These are phyloP conservation scores for Urocolius indicus DNA, from an alignment of 2,113 vertebrate genomes.

Conservation along the genomic window DNA sequence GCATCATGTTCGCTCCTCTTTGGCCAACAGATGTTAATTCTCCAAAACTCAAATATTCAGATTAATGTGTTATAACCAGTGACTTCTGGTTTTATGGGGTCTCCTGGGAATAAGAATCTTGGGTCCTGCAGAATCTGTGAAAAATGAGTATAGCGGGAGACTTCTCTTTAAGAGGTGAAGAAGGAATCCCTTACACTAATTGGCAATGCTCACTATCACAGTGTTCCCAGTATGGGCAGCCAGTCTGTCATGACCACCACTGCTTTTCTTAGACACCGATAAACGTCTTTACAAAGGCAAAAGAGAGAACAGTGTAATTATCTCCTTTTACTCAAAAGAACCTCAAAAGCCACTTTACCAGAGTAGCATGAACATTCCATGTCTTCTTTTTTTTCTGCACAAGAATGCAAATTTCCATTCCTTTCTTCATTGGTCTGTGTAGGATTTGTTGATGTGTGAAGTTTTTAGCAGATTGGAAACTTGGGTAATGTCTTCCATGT, in stretches of 20 bases:
- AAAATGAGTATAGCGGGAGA: background rate
- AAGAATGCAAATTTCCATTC: background rate
- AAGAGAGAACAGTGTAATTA: background rate
- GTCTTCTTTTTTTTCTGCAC: background rate
- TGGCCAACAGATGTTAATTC: background rate
- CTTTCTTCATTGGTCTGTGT: background rate
- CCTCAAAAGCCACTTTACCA: fast-evolving
- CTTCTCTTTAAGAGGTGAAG: background rate
- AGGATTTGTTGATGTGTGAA: background rate
- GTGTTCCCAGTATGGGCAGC: background rate
- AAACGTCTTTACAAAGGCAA: background rate
- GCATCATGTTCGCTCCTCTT: background rate
- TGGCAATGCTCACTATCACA: background rate
- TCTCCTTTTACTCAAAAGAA: background rate
- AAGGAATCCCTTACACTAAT: background rate
- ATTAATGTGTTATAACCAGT: background rate
- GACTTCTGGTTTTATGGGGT: background rate
- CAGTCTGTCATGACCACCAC: background rate
- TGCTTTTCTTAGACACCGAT: background rate
- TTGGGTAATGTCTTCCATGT: background rate
- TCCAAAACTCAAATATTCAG: background rate
- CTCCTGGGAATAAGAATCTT: background rate
- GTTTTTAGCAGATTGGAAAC: background rate
- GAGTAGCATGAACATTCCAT: background rate
- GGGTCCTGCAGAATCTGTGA: background rate